These are phyloP conservation scores for Hylomyscus alleni DNA, from an alignment of 2,797 vertebrate genomes.

Conservation along the genomic window DNA sequence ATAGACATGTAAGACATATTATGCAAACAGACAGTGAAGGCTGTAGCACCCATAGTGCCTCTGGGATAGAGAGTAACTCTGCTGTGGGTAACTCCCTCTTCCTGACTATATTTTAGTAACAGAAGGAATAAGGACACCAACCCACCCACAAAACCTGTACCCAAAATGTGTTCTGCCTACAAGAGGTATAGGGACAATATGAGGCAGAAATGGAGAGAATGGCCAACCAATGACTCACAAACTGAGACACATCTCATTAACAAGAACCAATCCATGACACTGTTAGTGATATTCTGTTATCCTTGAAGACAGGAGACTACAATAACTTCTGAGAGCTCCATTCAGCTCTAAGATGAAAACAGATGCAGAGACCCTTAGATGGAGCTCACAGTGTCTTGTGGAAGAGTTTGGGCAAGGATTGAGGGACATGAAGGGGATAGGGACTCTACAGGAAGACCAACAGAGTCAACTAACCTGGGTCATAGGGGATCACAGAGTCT, in stretches of 20 bases:
- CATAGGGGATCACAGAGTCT: too few relatives aligned
- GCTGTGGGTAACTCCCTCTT: conserved; percentile 40
- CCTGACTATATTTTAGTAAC: background rate
- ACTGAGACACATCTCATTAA: too few relatives aligned
- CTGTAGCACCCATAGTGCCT: too few relatives aligned
- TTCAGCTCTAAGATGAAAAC: too few relatives aligned
- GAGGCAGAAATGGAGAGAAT: background rate
- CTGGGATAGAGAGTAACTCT: background rate
- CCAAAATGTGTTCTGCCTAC: background rate
- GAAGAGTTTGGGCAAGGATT: background rate
- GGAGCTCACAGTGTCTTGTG: background rate
- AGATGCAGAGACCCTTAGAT: background rate
- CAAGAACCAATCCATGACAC: too few relatives aligned
- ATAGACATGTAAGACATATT: rapidly evolving
- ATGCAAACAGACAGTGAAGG: rapidly evolving
- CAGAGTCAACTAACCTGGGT: background rate
- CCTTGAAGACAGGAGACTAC: too few relatives aligned
- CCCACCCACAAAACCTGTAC: background rate
- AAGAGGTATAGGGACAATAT: background rate
- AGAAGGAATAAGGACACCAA: conserved; percentile 24
- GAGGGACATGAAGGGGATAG: background rate
- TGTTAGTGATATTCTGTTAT: too few relatives aligned
- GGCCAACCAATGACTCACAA: background rate
- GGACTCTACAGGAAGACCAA: background rate
- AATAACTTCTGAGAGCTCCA: too few relatives aligned